Evolutionary conservation across 2,888 invertebrate species (phyloP).

Genomic region (Onthophagus sagittarius): DNA sequence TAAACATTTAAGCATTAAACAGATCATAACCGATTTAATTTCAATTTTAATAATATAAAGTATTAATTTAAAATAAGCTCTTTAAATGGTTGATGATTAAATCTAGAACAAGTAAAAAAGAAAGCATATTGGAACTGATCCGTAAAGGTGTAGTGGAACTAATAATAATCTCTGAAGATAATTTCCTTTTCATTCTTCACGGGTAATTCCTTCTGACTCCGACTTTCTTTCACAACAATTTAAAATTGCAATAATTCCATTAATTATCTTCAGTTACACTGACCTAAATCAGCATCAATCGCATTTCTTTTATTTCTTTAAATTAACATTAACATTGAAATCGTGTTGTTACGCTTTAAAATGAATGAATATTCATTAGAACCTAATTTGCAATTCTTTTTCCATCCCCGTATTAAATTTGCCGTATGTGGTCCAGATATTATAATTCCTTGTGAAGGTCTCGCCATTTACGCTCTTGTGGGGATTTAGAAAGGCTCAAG

Average conservation of each 20-base stretch:
- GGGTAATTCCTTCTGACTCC: neutral
- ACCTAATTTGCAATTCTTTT: neutral
- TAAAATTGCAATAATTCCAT: neutral
- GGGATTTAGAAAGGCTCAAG: neutral
- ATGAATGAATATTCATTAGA: neutral
- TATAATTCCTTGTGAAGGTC: neutral
- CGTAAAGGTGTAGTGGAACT: neutral
- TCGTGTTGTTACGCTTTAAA: neutral
- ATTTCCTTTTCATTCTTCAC: neutral
- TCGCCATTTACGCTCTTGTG: neutral
- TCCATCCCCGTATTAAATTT: neutral
- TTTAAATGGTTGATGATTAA: neutral
- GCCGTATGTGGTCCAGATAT: neutral
- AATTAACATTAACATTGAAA: neutral
- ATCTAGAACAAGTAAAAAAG: neutral
- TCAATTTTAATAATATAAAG: too few relatives aligned
- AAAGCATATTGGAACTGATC: neutral
- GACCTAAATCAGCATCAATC: neutral
- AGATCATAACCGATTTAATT: too few relatives aligned
- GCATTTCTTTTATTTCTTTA: neutral
- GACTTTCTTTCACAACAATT: neutral
- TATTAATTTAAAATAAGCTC: too few relatives aligned
- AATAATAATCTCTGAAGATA: neutral
- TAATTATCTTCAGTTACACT: neutral
- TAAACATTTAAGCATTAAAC: too few relatives aligned